Conservation (phyloP, 1,140 invertebrate species). For the Pollicipes pollicipes region DNA sequence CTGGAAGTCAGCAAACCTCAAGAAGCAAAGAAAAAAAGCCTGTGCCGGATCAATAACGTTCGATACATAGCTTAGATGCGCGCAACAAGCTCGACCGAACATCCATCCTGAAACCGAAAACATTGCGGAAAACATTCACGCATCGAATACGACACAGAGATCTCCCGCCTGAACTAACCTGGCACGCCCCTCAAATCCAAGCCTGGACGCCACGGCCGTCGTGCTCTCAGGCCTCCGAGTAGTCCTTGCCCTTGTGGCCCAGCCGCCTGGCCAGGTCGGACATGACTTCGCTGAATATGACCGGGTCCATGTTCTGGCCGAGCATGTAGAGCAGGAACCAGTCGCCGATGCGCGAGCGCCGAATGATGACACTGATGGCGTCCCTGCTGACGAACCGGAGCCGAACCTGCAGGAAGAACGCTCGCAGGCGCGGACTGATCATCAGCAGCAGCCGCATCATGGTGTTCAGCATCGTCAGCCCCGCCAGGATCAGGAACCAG, state of each 20-base stretch:
- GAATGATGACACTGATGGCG: conserved; percentile 72
- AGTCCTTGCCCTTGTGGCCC: conserved; percentile 17
- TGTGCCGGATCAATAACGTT: too few species aligned
- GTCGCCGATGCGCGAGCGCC: conserved; percentile 18
- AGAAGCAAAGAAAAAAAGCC: too few species aligned
- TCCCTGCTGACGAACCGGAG: conserved; percentile 70
- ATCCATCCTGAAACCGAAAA: too few species aligned
- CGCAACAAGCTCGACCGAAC: too few species aligned
- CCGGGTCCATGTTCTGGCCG: conserved; percentile 14
- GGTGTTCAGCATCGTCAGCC: conserved; percentile 50
- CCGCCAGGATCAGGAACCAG: conserved; percentile 62
- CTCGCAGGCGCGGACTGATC: conserved; percentile 62
- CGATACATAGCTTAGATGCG: too few species aligned
- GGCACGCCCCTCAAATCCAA: conserved; percentile 14
- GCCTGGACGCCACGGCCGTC: conserved; percentile 12
- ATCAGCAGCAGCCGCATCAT: conserved; percentile 55
- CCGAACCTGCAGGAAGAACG: conserved; percentile 70
- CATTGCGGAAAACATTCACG: too few species aligned
- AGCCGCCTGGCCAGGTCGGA: conserved; percentile 7
- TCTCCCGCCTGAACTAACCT: conserved; percentile 9
- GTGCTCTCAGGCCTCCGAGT: conserved; percentile 17
- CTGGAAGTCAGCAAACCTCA: too few species aligned
- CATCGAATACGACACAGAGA: too few species aligned
- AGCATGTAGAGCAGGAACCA: conserved; percentile 22
- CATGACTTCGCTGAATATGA: conserved; percentile 17